Base-by-base conservation (phyloP, 2,797 vertebrate species). In the Notoglanidium macrostoma region DNA sequence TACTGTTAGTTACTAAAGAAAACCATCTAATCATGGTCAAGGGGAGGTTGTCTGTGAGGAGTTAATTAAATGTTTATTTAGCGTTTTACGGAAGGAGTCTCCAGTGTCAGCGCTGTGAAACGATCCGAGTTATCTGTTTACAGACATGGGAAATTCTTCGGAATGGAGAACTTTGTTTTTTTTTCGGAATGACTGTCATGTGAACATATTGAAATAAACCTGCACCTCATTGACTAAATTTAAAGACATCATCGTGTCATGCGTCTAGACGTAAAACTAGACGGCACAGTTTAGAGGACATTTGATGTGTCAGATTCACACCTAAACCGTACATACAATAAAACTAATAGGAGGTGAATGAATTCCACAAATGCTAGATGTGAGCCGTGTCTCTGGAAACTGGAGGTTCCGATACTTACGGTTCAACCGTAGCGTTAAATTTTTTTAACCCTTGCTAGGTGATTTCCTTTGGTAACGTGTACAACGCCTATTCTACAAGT, bases 1-100 rank as follows among this genome's bases (percentile, higher is more conserved):
- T 29, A 1, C 3, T 11, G 40, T 21, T 49, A 7, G 29, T 65
- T 21, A 65, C 26, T 15, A 49, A 5, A 82, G 26, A 6, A 82
- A n/a, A 82, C 19, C 15, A n/a, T 26, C 11, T 0, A 19, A 17
- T 9, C 35, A 7, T 40, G 44, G 8, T 46, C 26, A 23, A 21
- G 29, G 76, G 17, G 29, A 49, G 0, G 44, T 35, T 32, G 21
- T 67, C 17, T 40, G 3, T 32, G 6, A 29, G 14, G 2, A 19
- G 70, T 40, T 40, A 40, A 40, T 40, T 3, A 40, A 40, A 44
- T 73, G 32, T 9, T 70, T 40, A 44, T 44, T 23, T 70, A 70
- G 8, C 46, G 26, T 32, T 77, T 77, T 77, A 73, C 29, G 12
- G 49, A 79, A 79, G 77, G 77, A 61, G 78, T 44, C 78, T 80